Evolutionary conservation across 2,888 invertebrate genomes (phyloP).

Genomic region (Acleris emargana): DNA sequence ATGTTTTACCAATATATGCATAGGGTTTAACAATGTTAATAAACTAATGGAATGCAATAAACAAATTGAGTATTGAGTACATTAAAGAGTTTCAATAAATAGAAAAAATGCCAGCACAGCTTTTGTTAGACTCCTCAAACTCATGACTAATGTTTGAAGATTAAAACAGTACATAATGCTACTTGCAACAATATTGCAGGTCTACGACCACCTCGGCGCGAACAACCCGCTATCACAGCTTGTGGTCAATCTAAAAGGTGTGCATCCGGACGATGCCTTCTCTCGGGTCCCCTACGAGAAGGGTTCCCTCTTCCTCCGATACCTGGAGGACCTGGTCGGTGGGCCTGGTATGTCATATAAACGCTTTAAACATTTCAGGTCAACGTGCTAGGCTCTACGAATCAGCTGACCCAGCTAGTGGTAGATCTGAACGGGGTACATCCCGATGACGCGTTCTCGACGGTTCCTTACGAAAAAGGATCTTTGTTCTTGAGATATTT

Average conservation of each 20-base stretch:
- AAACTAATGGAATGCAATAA: too few species aligned
- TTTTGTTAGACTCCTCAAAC: too few species aligned
- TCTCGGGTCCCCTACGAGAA: constrained; percentile 96
- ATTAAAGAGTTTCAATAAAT: too few species aligned
- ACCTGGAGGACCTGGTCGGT: constrained; percentile 92
- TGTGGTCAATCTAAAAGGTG: constrained; percentile 89
- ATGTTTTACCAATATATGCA: too few species aligned
- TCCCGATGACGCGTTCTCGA: constrained; percentile 96
- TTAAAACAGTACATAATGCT: neutral
- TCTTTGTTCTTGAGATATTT: constrained; percentile 93
- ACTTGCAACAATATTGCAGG: constrained; percentile 53
- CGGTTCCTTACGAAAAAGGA: constrained; percentile 96
- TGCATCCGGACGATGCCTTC: constrained; percentile 97
- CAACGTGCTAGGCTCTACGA: constrained; percentile 83
- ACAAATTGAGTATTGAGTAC: too few species aligned
- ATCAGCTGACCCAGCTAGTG: constrained; percentile 89
- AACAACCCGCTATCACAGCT: constrained; percentile 89
- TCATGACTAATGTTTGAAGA: neutral
- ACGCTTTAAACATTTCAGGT: constrained; percentile 69
- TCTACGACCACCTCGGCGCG: constrained; percentile 80
- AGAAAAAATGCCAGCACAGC: too few species aligned
- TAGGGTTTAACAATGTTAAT: too few species aligned
- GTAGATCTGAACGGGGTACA: constrained; percentile 90
- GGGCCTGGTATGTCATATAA: constrained; percentile 86
- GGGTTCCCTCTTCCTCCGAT: constrained; percentile 93